Percentiles rank a stretch among this genome's conserved stretches.
phyloP scores from a whole-genome alignment of 2,888 invertebrate genomes.

The Graphium colonna region DNA sequence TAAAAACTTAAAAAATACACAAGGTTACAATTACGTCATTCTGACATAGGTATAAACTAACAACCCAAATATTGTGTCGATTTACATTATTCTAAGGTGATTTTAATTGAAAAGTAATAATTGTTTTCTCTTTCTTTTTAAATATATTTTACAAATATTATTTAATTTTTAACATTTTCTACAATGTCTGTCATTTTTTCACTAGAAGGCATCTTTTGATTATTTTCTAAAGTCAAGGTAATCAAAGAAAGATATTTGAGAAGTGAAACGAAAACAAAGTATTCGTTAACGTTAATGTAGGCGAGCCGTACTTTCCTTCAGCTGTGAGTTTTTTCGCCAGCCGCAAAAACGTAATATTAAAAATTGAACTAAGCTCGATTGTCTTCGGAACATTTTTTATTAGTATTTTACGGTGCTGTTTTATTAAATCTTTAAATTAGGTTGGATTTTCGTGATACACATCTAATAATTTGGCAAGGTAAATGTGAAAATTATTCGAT shows the following conservation, averaged over 20 bases:
- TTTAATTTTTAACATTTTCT: too few species aligned
- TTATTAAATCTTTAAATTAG: constrained; percentile 19
- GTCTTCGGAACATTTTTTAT: neutral
- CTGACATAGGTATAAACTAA: too few species aligned
- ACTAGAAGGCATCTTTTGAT: neutral
- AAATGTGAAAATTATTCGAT: too few species aligned
- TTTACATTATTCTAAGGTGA: too few species aligned
- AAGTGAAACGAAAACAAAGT: constrained; percentile 2
- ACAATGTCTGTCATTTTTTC: too few species aligned
- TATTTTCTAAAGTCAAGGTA: constrained; percentile 9
- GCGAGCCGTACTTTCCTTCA: neutral
- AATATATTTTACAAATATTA: too few species aligned
- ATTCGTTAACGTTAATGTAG: neutral
- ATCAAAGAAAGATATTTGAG: constrained; percentile 13
- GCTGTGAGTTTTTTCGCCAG: constrained; percentile 1
- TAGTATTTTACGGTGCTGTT: constrained; percentile 5
- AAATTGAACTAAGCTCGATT: constrained; percentile 14
- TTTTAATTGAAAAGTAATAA: too few species aligned
- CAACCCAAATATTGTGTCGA: too few species aligned
- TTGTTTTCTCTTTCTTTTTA: too few species aligned
- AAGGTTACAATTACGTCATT: too few species aligned
- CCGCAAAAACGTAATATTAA: constrained; percentile 11
- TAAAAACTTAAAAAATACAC: too few species aligned
- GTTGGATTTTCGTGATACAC: neutral
- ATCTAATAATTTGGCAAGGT: neutral